Base-by-base conservation (phyloP, 2,113 vertebrate species). In the Noturus placidus region DNA sequence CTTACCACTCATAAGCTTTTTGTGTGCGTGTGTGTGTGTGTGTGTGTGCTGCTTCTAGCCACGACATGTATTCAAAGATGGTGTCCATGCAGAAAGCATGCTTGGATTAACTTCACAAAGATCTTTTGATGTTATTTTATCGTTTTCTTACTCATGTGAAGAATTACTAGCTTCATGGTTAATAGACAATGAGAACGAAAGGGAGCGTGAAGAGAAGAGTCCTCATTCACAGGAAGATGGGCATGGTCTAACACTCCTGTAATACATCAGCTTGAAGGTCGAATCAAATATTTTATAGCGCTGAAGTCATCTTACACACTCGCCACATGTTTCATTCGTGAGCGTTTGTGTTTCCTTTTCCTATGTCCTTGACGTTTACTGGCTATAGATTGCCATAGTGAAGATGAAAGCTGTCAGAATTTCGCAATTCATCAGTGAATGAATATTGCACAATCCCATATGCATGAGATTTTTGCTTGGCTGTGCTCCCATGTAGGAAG, bases 401-500 rank as follows among this genome's bases (percentile, higher is more conserved):
- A 57, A 46, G 30, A 81, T 80, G 38, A 80, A 56, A 56, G 14
- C 19, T 17, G 50, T 54, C 15, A 1, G 20, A 59, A 38, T 42
- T 67, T 54, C 46, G 56, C 59, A 56, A 38, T 56, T 56, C 50
- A 22, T 6, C 0, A 11, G 30, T n/a, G 2, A 50, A 54, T 80
- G 30, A n/a, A 67, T 17, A 59, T 27, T 19, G 59, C 74, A 11
- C 30, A 42, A 27, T 61, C 11, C 84, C 56, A 85, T 57, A 38
- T 56, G 67, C 30, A 72, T 72, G 50, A 56, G 83, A 84, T 77
- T 46, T 85, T 46, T 42, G 10, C 30, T 61, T 61, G 84, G 70
- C 70, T 63, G 7, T 77, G 7, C 27, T 85, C 70, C 70, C 83
- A 38, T 57, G 8, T 25, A 14, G 83, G 54, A 7, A 70, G 65